These are phyloP conservation scores for Bombycilla garrulus DNA, from an alignment of 2,113 vertebrate genomes.

Conservation along the genomic window DNA sequence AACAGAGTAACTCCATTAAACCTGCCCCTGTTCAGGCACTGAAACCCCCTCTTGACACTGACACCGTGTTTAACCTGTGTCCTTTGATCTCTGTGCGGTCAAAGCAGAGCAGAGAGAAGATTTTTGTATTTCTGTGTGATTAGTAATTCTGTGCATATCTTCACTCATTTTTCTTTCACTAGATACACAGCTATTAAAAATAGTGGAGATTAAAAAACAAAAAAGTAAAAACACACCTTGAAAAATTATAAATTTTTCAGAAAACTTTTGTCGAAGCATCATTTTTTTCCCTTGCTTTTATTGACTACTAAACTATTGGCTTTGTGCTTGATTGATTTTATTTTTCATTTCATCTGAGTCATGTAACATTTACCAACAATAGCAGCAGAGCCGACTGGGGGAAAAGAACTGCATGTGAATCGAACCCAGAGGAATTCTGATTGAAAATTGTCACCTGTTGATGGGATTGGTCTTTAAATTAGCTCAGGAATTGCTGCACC, in stretches of 20 bases:
- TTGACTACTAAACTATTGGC: neutral
- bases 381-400: neutral
- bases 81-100: neutral
- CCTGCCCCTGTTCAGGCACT: neutral
- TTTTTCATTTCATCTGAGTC: neutral
- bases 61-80: neutral
- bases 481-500: neutral
- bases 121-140: neutral
- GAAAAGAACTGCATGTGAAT: neutral
- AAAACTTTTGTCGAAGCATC: neutral
- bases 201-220: neutral
- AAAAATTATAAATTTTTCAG: neutral
- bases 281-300: neutral
- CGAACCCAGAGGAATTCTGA: neutral
- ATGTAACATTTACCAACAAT: neutral
- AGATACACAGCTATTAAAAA: neutral
- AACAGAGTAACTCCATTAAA: neutral
- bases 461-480: neutral
- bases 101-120: neutral
- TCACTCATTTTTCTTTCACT: neutral
- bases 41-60: fast-evolving
- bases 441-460: neutral
- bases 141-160: neutral
- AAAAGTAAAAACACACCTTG: neutral
- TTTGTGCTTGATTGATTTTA: neutral